Evolutionary conservation across 2,113 vertebrate species (phyloP), one percentile per base, ranked within the genome.

Genomic region (Entomyzon cyanotis): DNA sequence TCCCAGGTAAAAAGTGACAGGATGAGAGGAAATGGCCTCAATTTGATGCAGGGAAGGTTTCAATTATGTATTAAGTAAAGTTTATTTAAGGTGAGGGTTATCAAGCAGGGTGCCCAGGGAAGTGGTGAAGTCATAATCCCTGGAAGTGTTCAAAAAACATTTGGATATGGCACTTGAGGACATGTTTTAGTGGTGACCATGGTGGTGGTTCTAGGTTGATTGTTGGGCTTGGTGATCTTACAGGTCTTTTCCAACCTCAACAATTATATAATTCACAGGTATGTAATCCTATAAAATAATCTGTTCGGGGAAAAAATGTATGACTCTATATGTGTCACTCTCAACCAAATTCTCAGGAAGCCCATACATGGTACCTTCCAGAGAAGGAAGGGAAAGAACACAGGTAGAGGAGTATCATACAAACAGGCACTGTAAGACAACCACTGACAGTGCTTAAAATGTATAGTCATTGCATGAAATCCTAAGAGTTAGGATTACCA

Each of bases 271-370:
- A 67, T 50, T 35, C 44, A 31, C 17, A 74, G 33, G 27, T 33
- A 87, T 11, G 16, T 41, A 81, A 81, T 58, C 24, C 55, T 74
- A 42, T 2, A 89, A 84, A 92, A 70, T 0, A 70, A 60, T 75
- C n/a, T 49, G 27, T 70, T 22, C 4, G 2, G 9, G 20, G 11
- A 65, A 81, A 49, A 86, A 81, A 58, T 16, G 1, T 86, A 52
- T 39, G 2, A 71, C 7, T 50, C 9, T 17, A 0, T 21, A 68
- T 27, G 9, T 33, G 18, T 6, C 27, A 76, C 9, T 44, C 31
- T 62, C 58, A 93, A 55, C 22, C 53, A 71, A 94, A 85, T 35
- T 10, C 28, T 83, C 37, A 58, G n/a, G 41, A 88, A 94, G 18
- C 18, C 23, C 37, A 53, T 6, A 31, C 8, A 9, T 4, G 4